Conservation (phyloP, 2,888 invertebrate species). For the Poecilobothrus nobilitatus region DNA sequence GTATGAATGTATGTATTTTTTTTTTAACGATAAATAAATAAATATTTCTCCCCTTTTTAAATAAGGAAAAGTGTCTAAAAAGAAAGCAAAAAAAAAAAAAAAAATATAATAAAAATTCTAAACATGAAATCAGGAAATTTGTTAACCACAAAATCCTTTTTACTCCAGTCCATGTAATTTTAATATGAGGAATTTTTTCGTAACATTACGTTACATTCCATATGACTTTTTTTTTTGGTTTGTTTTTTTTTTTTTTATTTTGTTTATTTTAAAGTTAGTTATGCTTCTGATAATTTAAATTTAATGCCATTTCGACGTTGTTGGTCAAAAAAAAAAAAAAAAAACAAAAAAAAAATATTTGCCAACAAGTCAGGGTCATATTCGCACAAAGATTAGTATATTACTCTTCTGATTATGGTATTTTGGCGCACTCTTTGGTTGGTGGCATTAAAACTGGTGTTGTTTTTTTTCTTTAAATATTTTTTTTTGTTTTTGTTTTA, state of each 20-base stretch:
- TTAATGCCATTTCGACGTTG: not conserved
- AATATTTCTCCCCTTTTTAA: no score
- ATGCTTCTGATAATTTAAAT: not conserved
- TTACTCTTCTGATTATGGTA: not conserved
- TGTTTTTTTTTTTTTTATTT: not conserved
- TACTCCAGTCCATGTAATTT: not conserved
- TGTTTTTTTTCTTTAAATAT: no score
- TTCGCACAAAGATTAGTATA: not conserved
- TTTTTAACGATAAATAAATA: no score
- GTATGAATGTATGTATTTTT: no score
- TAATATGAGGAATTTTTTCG: not conserved
- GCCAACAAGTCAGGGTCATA: not conserved
- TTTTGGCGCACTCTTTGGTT: slow-evolving; percentile 4
- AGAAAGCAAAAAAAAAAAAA: not conserved
- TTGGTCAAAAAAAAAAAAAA: not conserved
- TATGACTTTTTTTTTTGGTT: not conserved
- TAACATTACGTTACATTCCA: not conserved
- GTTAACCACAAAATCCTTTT: not conserved
- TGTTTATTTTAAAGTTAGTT: not conserved
- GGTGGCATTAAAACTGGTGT: not conserved
- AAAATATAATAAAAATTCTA: not conserved
- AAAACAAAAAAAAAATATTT: not conserved
- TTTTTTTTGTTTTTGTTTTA: not conserved
- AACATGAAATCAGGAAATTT: slow-evolving; percentile 6
- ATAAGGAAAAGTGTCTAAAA: no score